These are phyloP conservation scores for Anorthoa munda DNA, from an alignment of 2,888 invertebrate species.

Conservation along the genomic window DNA sequence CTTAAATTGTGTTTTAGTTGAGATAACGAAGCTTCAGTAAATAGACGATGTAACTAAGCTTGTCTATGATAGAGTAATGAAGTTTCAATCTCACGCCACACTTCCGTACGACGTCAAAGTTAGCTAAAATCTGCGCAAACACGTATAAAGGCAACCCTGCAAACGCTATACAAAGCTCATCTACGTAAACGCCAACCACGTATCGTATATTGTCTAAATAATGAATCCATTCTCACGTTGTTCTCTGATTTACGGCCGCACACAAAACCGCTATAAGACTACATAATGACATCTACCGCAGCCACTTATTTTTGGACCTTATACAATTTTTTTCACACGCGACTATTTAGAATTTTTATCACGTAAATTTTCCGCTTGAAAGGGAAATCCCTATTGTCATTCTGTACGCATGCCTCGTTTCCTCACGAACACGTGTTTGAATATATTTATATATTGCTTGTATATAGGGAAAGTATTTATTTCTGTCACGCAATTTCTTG, in stretches of 20 bases:
- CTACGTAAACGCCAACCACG: slow-evolving; percentile 71
- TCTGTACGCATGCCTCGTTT: slow-evolving; percentile 84
- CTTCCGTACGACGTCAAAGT: slow-evolving; percentile 43
- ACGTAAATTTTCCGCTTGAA: slow-evolving; percentile 90
- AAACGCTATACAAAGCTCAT: slow-evolving; percentile 58
- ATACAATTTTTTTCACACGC: slow-evolving; percentile 89
- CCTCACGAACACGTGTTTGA: slow-evolving; percentile 89
- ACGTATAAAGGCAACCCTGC: slow-evolving; percentile 57
- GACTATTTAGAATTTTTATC: slow-evolving; percentile 89
- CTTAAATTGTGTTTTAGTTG: not conserved
- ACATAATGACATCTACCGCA: slow-evolving; percentile 89
- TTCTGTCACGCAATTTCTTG: slow-evolving; percentile 88
- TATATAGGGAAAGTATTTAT: slow-evolving; percentile 84
- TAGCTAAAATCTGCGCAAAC: slow-evolving; percentile 50
- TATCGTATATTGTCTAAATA: slow-evolving; percentile 83
- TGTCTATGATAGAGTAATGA: not conserved
- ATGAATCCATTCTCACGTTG: slow-evolving; percentile 88
- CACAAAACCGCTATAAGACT: slow-evolving; percentile 85
- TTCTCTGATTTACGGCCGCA: slow-evolving; percentile 85
- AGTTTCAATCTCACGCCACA: slow-evolving; percentile 30
- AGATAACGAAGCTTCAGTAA: not conserved
- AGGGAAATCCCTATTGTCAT: slow-evolving; percentile 90
- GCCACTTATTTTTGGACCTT: slow-evolving; percentile 87
- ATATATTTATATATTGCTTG: slow-evolving; percentile 79
- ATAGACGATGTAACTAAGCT: not conserved